Evolutionary conservation across 2,113 vertebrate species (phyloP), one percentile per base, ranked within the genome.

Genomic region (Anser cygnoides): DNA sequence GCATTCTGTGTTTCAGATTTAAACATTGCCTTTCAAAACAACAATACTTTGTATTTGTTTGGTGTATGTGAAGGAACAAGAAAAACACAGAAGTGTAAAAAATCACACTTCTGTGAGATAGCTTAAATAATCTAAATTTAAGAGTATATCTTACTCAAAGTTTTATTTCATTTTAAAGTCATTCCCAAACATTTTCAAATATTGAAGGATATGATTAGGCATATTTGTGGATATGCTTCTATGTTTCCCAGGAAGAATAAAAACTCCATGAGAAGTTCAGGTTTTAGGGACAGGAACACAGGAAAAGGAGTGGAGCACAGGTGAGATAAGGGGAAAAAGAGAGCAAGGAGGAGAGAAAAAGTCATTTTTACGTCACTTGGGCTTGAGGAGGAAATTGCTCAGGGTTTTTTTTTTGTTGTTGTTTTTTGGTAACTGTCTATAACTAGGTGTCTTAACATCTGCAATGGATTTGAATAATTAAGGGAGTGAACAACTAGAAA

Each of bases 391-490:
- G 9, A 10, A 87, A 70, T 62, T 79, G 41, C 20, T 81, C 55
- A 35, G 26, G 6, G 11, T 9, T 44, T 59, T 6, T 9, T 55
- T 73, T 50, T 23, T 49, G 16, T 23, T 63, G 5, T 74, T 70
- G 50, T 25, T 58, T 11, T 74, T n/a, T 74, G 16, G 31, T 92
- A 22, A 46, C 83, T 90, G 25, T 33, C 41, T 92, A 49, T 20
- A 84, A 71, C 20, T 87, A 84, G 33, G 15, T 80, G 44, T 74
- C 75, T 61, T 72, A 75, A 54, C 3, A 3, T 54, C n/a, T 82
- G 74, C 44, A 91, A 82, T 3, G 84, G 16, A 84, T 65, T 35
- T 79, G 33, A 94, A 86, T 82, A 82, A 89, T 91, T 92, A 80
- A 91, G 31, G 44, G 35, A 73, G 29, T 49, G 44, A 90, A 86